These are phyloP conservation scores for Patella pellucida DNA, from an alignment of 2,888 invertebrate species.

Conservation along the genomic window DNA sequence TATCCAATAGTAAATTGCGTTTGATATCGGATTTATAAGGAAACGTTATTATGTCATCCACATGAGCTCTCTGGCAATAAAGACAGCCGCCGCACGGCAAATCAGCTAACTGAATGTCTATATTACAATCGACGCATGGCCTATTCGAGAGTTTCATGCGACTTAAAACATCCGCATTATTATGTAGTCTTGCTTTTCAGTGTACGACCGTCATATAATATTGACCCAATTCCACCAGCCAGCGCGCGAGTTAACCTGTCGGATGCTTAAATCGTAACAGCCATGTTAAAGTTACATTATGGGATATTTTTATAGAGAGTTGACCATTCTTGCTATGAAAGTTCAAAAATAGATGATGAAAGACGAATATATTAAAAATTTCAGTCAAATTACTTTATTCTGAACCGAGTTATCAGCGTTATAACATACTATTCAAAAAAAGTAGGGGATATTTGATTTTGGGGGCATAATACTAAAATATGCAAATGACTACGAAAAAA, in stretches of 20 bases:
- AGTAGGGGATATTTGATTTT: too few species aligned
- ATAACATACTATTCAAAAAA: too few species aligned
- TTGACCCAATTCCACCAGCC: constrained; percentile 22
- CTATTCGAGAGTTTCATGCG: background rate
- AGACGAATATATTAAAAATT: too few species aligned
- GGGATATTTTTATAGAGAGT: too few species aligned
- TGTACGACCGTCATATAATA: background rate
- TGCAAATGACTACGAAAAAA: too few species aligned
- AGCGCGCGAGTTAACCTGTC: constrained; percentile 20
- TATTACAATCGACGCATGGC: background rate
- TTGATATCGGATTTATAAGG: background rate
- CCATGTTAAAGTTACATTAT: constrained; percentile 26
- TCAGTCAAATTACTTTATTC: too few species aligned
- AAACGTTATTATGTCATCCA: constrained; percentile 10
- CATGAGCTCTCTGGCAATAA: background rate
- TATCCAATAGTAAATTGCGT: too few species aligned
- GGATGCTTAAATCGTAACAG: constrained; percentile 17
- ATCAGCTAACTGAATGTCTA: background rate
- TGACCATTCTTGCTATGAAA: too few species aligned
- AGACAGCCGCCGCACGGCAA: background rate
- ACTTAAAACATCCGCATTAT: background rate
- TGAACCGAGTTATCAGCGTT: too few species aligned
- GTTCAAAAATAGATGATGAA: too few species aligned
- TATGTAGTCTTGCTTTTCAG: background rate
- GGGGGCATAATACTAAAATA: too few species aligned